Conservation (phyloP, 2,113 vertebrate genomes). For the Laticauda colubrina region DNA sequence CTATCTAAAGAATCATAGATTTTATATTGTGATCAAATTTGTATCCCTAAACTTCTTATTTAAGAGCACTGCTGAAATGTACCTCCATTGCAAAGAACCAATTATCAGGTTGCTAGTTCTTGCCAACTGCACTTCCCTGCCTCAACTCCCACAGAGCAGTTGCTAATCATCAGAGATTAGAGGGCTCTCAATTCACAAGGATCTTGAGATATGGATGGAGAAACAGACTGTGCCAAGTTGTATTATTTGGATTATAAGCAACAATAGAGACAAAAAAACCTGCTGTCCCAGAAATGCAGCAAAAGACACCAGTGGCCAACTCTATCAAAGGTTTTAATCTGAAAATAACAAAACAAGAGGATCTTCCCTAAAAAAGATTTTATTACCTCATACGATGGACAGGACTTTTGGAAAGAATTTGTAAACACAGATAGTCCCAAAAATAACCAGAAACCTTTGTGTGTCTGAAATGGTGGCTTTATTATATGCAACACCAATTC, state of each 20-base stretch:
- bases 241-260: not conserved
- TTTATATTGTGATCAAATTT: not conserved
- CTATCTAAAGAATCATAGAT: not conserved
- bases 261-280: not conserved
- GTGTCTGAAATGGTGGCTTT: not conserved
- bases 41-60: not conserved
- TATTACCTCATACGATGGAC: not conserved
- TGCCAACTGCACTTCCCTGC: not conserved
- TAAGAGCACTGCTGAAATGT: not conserved
- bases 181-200: not conserved
- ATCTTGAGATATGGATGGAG: not conserved
- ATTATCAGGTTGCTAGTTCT: not conserved
- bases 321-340: not conserved
- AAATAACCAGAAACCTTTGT: not conserved
- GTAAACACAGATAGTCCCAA: not conserved
- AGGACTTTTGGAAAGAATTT: not conserved
- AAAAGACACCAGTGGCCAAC: not conserved
- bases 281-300: not conserved
- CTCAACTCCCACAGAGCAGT: not conserved
- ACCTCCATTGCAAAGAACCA: not conserved
- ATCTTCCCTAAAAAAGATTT: not conserved
- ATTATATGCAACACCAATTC: not conserved
- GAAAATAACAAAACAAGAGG: not conserved
- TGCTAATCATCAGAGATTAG: not conserved
- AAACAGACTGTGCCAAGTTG: not conserved